Evolutionary conservation across 2,113 vertebrate species (phyloP).

Genomic region (Gymnogyps californianus): DNA sequence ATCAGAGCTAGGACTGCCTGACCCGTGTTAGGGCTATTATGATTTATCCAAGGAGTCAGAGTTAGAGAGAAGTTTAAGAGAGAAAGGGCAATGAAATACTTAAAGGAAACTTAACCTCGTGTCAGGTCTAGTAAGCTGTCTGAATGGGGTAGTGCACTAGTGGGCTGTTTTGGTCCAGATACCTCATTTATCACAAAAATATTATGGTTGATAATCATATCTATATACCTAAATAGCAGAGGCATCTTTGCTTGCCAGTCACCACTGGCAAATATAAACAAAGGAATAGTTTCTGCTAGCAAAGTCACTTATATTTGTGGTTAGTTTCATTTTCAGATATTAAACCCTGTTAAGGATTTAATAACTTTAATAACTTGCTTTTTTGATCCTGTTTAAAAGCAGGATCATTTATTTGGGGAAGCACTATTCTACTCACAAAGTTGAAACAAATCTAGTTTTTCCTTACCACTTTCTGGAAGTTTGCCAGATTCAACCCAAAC

Average conservation of each 20-base stretch:
- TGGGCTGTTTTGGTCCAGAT: neutral
- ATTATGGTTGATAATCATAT: neutral
- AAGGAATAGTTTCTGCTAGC: neutral
- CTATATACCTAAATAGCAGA: neutral
- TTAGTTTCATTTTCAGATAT: neutral
- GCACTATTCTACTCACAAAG: neutral
- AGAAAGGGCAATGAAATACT: neutral
- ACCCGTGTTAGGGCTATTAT: neutral
- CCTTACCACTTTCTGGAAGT: neutral
- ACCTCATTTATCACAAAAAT: neutral
- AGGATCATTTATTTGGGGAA: neutral
- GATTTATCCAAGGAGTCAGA: slow-evolving; percentile 34
- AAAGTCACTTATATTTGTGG: neutral
- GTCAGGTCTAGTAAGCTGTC: neutral
- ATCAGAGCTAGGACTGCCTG: neutral
- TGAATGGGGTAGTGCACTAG: neutral
- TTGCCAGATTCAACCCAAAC: neutral
- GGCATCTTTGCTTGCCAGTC: neutral
- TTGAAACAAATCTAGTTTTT: neutral
- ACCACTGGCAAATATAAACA: neutral
- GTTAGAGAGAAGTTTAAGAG: neutral
- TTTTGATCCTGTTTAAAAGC: neutral
- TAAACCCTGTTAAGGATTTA: neutral
- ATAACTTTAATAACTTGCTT: neutral
- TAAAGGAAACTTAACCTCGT: neutral